phyloP scores from a whole-genome alignment of 2,113 vertebrate species.

The Tachysurus fulvidraco region DNA sequence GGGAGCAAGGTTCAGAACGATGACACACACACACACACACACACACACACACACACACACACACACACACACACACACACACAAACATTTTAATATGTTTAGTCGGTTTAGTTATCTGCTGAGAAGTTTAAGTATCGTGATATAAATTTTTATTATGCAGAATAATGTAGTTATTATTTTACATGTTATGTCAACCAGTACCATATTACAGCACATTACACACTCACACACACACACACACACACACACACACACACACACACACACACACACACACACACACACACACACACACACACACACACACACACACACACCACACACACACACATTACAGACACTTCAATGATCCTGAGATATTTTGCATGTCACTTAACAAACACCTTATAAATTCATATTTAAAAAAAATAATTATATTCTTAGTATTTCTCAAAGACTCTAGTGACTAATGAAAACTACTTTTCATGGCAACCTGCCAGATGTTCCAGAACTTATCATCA shows the following conservation, averaged over 20 bases:
- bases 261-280: background rate
- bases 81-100: background rate
- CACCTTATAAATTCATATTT: background rate
- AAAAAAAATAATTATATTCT: background rate
- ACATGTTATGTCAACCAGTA: background rate
- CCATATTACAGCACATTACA: background rate
- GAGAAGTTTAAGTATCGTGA: background rate
- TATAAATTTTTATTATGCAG: background rate
- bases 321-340: background rate
- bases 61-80: background rate
- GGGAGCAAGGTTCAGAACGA: slow-evolving; percentile 58
- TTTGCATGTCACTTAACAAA: background rate
- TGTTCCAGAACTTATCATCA: background rate
- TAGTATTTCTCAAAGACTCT: background rate
- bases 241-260: background rate
- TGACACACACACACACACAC: slow-evolving; percentile 46
- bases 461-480: background rate
- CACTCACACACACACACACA: background rate
- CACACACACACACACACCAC: background rate
- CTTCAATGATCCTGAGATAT: background rate
- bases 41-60: slow-evolving; percentile 5
- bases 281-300: background rate
- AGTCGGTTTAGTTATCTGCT: background rate
- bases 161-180: background rate
- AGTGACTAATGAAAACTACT: background rate